Evolutionary conservation across 2,888 invertebrate species (phyloP).

Genomic region (Cylloceria caligata): DNA sequence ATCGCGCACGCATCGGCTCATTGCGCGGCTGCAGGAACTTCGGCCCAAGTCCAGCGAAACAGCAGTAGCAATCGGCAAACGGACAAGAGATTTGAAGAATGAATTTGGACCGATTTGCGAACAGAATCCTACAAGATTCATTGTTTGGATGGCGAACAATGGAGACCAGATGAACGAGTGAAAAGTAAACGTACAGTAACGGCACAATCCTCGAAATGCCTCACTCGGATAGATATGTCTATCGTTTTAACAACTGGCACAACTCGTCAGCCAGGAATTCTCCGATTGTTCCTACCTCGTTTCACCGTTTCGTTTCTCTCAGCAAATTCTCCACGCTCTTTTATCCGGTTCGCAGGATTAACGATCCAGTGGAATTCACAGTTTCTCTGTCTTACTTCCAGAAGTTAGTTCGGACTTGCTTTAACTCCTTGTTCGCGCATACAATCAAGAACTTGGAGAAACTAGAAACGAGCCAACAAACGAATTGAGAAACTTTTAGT

Average conservation of each 20-base stretch:
- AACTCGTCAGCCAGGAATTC: conserved; percentile 61
- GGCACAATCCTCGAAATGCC: conserved; percentile 50
- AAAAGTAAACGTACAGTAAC: background rate
- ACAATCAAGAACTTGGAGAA: conserved; percentile 55
- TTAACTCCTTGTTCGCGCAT: conserved; percentile 25
- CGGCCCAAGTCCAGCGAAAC: conserved; percentile 3
- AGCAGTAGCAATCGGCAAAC: conserved; percentile 36
- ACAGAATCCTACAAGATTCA: conserved; percentile 75
- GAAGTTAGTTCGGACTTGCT: conserved; percentile 13
- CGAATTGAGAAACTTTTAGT: conserved; percentile 52
- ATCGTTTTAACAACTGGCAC: conserved; percentile 77
- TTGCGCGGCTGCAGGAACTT: conserved; percentile 31
- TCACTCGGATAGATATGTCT: conserved; percentile 70
- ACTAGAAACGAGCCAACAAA: conserved; percentile 45
- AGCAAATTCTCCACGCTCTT: conserved; percentile 37
- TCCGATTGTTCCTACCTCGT: conserved; percentile 30
- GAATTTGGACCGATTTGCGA: conserved; percentile 81
- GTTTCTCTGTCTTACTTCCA: conserved; percentile 1
- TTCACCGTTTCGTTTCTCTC: background rate
- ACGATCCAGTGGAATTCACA: conserved; percentile 44
- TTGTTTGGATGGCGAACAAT: conserved; percentile 72
- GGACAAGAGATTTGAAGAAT: conserved; percentile 76
- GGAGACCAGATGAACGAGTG: conserved; percentile 48
- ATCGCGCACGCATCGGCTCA: conserved; percentile 56
- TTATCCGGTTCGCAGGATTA: conserved; percentile 57